Evolutionary conservation across 1,140 invertebrate genomes (phyloP), one percentile per base, ranked within the genome.

Genomic region (Scaptomyza pallida): DNA sequence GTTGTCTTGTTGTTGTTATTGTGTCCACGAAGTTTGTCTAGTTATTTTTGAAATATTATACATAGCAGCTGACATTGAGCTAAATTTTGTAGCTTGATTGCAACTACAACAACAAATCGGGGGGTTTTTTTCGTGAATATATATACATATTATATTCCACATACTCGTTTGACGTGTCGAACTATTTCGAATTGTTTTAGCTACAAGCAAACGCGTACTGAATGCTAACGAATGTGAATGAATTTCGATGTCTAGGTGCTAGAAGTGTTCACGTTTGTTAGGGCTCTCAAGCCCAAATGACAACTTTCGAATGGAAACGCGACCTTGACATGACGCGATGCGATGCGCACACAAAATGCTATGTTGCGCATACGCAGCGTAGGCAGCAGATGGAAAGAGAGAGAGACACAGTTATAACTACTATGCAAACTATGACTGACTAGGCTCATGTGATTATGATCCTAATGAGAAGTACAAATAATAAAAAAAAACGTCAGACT

Each of bases 31-130:
- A 2, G 3, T 26, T 1, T 5, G 23, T 26, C 23, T 3, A 44
- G 21, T 67, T 35, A 35, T 41, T 65, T 74, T 71, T 59, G 61
- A 64, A 75, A 78, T 72, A 72, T 82, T 64, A 88, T 82, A 67
- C 5, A 30, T 51, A 60, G 64, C 68, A 33, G 62, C 61, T 88
- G 82, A 72, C 82, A 88, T 89, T 88, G 82, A 88, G 71, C 83
- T 75, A 59, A 70, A 82, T 88, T 30, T 70, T 59, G 26, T 41
- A 41, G 62, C 47, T 68, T 16, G 33, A 35, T n/a, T n/a, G 35
- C 41, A 43, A 41, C 35, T 51, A 65, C 63, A 59, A 41, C 63
- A 59, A 30, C 56, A 51, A 47, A 56, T 57, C 43, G 30, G 21
- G 16, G 16, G 9, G 9, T 13, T 56, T 56, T 65, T 19, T 23